These are phyloP conservation scores for Pseudotriccus pelzelni DNA, from an alignment of 2,797 vertebrate genomes.

Conservation along the genomic window DNA sequence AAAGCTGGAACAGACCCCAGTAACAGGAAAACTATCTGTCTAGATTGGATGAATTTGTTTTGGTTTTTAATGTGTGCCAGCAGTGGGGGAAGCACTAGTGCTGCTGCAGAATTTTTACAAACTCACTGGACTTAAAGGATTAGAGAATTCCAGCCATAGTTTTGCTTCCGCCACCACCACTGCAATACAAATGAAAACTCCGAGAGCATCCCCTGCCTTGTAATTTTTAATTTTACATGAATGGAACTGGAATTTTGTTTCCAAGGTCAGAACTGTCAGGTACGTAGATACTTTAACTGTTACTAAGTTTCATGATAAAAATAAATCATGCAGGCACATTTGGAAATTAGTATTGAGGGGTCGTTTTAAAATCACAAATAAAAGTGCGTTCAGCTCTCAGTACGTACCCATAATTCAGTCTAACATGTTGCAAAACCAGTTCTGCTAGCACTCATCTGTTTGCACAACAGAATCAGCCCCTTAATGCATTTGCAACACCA, in stretches of 20 bases:
- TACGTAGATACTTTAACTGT: accelerated
- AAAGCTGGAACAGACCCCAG: neutral
- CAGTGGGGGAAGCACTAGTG: neutral
- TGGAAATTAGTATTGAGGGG: neutral
- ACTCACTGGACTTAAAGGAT: neutral
- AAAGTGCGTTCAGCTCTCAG: neutral
- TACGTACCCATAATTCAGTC: neutral
- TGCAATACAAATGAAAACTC: neutral
- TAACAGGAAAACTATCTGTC: neutral
- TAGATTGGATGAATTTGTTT: neutral
- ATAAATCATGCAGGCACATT: neutral
- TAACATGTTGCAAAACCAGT: neutral
- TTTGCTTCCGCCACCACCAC: neutral
- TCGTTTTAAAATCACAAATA: neutral
- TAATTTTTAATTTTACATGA: neutral
- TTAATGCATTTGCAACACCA: neutral
- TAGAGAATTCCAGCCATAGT: neutral
- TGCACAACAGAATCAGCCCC: neutral
- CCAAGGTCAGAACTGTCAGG: neutral
- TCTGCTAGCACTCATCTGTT: neutral
- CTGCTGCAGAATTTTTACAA: neutral
- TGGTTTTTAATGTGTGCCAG: neutral
- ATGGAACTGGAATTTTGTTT: neutral
- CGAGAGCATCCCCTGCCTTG: neutral
- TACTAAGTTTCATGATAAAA: neutral